phyloP scores from a whole-genome alignment of 2,113 vertebrate species.

The Phalacrocorax brasilianus region DNA sequence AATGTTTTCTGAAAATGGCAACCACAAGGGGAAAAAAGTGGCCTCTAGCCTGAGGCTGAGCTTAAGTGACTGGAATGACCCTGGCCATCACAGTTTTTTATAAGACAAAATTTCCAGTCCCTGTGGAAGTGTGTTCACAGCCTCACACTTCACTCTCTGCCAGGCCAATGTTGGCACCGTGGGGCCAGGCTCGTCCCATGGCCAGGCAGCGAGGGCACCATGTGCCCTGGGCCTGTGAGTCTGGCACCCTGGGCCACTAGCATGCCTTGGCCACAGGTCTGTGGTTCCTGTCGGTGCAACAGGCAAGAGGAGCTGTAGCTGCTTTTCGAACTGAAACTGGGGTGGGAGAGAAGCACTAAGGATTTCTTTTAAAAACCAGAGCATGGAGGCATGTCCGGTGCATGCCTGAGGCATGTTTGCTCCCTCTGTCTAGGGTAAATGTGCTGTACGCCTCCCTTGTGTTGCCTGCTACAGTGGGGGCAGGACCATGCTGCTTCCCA shows the following conservation, averaged over 20 bases:
- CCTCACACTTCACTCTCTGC: not conserved
- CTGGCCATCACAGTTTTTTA: not conserved
- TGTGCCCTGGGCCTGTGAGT: not conserved
- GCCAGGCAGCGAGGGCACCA: rapidly evolving
- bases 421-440: rapidly evolving
- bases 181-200: not conserved
- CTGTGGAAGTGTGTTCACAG: not conserved
- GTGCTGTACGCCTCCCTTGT: not conserved
- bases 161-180: not conserved
- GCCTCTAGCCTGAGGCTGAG: not conserved
- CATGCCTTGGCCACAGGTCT: not conserved
- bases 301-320: not conserved
- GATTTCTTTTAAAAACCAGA: not conserved
- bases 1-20: not conserved
- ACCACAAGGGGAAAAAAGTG: not conserved
- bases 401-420: not conserved
- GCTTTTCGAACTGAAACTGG: not conserved
- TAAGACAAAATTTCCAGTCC: not conserved
- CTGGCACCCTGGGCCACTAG: rapidly evolving
- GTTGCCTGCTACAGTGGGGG: not conserved
- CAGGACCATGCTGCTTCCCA: rapidly evolving
- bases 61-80: not conserved
- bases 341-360: not conserved
- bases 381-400: not conserved
- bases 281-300: rapidly evolving